Evolutionary conservation across 2,888 invertebrate genomes (phyloP).

Genomic region (Plagodis pulveraria): DNA sequence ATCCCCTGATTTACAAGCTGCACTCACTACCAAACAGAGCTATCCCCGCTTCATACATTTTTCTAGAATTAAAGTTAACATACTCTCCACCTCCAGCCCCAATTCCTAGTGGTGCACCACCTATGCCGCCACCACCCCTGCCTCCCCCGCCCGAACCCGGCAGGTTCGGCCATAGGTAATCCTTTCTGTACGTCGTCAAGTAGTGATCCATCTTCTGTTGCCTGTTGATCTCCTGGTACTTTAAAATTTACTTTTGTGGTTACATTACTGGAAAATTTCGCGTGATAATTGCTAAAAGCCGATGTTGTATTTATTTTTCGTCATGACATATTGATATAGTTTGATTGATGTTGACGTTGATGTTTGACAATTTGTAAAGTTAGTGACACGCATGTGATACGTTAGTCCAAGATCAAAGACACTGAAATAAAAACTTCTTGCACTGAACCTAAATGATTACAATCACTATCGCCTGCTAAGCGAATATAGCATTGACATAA

Average conservation of each 20-base stretch:
- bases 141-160: constrained; percentile 50
- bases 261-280: constrained; percentile 35
- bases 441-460: too few relatives aligned
- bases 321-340: neutral
- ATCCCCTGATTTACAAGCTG: too few relatives aligned
- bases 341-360: neutral
- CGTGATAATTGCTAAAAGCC: constrained; percentile 4
- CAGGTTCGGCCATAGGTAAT: constrained; percentile 86
- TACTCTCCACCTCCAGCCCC: constrained; percentile 28
- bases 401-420: too few relatives aligned
- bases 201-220: constrained; percentile 82
- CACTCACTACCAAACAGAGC: too few relatives aligned
- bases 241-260: constrained; percentile 27
- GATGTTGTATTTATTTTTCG: constrained; percentile 8
- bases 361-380: too few relatives aligned
- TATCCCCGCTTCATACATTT: too few relatives aligned
- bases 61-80: constrained; percentile 50
- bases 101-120: constrained; percentile 27
- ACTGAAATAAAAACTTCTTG: too few relatives aligned
- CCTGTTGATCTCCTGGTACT: constrained; percentile 38
- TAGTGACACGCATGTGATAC: too few relatives aligned
- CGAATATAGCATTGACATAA: too few relatives aligned
- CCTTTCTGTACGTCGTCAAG: constrained; percentile 86
- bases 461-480: too few relatives aligned
- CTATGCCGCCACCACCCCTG: constrained; percentile 35